A percentile compares a stretch with the other conserved stretches of the same genome.
Conservation (phyloP, 2,113 vertebrate genomes). For the Alaudala cheleensis region DNA sequence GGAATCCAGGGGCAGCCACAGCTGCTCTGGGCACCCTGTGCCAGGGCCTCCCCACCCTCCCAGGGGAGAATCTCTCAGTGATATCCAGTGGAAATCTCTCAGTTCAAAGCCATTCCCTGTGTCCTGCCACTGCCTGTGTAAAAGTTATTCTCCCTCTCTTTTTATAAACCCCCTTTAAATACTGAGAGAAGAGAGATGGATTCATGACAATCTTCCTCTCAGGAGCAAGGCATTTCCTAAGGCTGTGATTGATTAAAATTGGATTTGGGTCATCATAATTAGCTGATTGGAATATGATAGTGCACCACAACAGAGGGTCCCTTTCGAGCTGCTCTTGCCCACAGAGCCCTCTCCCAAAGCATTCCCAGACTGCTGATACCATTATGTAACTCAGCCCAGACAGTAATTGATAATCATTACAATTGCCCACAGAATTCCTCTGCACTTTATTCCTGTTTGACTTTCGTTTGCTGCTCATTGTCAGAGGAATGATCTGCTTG, state of each 20-base stretch:
- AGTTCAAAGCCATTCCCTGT: neutral
- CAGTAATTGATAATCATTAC: conserved; percentile 3
- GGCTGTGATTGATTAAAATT: neutral
- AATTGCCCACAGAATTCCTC: neutral
- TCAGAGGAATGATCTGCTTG: neutral
- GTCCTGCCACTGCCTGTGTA: neutral
- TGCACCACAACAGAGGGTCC: neutral
- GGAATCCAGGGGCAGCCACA: neutral
- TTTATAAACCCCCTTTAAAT: neutral
- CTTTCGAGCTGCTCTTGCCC: rapidly evolving
- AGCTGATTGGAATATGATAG: neutral
- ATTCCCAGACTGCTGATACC: neutral
- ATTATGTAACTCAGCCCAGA: neutral
- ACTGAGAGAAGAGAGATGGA: neutral
- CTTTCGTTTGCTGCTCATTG: neutral
- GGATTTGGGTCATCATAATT: neutral
- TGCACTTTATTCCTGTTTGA: neutral
- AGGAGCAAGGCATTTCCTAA: neutral
- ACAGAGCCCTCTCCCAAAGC: neutral
- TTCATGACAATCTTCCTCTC: neutral
- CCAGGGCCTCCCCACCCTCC: neutral
- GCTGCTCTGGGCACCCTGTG: neutral
- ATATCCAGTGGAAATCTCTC: neutral
- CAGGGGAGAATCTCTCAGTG: neutral
- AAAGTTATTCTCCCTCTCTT: neutral